Conservation (phyloP, 2,888 invertebrate genomes). For the Cerastis rubricosa region DNA sequence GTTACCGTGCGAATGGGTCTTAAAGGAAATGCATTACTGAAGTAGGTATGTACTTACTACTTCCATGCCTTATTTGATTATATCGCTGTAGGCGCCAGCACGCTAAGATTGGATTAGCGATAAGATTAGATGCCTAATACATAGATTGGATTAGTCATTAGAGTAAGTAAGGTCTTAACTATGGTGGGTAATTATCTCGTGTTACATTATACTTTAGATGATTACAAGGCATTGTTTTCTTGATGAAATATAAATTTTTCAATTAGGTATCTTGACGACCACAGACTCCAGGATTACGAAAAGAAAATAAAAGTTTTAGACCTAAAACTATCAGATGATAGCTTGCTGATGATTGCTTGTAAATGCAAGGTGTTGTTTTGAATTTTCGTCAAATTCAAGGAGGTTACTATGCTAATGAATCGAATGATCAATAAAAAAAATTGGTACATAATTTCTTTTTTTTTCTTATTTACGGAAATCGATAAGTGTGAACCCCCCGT, state of each 20-base stretch:
- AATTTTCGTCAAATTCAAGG: too few species aligned
- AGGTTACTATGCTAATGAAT: too few species aligned
- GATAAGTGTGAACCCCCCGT: too few species aligned
- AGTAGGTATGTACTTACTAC: conserved; percentile 2
- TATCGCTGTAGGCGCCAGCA: conserved; percentile 35
- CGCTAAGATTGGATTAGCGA: conserved; percentile 42
- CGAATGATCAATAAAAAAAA: too few species aligned
- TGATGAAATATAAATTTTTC: background rate
- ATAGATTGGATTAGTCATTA: conserved; percentile 33
- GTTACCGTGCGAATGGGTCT: conserved; percentile 43
- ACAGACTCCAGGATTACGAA: background rate
- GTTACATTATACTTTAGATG: background rate
- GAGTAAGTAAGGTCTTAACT: conserved; percentile 8
- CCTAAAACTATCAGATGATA: background rate
- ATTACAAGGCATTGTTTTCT: background rate
- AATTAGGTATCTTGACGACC: background rate
- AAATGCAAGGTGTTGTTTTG: too few species aligned
- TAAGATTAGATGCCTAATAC: conserved; percentile 33
- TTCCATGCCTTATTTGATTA: conserved; percentile 28
- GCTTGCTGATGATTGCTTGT: too few species aligned
- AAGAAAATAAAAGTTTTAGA: background rate
- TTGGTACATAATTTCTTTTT: too few species aligned
- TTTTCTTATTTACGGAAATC: too few species aligned
- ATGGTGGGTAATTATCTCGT: background rate
- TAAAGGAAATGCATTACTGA: conserved; percentile 48